These are phyloP conservation scores for Lophius piscatorius DNA, from an alignment of 2,113 vertebrate species.

Conservation along the genomic window DNA sequence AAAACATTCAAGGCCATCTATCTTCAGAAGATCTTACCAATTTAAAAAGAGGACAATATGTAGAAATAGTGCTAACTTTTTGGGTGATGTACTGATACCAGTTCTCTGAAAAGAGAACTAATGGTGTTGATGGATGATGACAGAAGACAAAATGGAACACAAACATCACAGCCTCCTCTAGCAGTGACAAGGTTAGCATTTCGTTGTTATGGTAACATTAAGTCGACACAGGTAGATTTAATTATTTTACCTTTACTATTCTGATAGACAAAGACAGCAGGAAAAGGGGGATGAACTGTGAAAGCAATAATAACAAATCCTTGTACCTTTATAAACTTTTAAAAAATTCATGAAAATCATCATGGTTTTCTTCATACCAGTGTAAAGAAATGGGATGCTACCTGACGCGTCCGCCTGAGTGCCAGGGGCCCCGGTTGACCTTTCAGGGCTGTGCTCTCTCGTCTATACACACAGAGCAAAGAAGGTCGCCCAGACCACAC, in stretches of 20 bases:
- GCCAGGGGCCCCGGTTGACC: slow-evolving; percentile 79
- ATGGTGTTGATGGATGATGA: slow-evolving; percentile 33
- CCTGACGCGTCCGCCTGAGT: slow-evolving; percentile 77
- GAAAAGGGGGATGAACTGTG: slow-evolving; percentile 41
- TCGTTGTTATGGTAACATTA: slow-evolving; percentile 59
- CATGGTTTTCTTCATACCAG: slow-evolving; percentile 79
- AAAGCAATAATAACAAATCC: slow-evolving; percentile 53
- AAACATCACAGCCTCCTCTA: slow-evolving; percentile 16
- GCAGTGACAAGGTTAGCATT: slow-evolving; percentile 91
- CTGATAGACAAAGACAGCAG: slow-evolving; percentile 28
- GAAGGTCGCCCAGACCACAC: slow-evolving; percentile 76
- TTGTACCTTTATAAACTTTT: slow-evolving; percentile 53
- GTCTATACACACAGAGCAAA: slow-evolving; percentile 82
- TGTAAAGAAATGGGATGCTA: slow-evolving; percentile 84
- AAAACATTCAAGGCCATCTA: neutral
- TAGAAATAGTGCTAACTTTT: no score
- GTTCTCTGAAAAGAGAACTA: slow-evolving; percentile 11
- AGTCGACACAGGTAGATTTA: slow-evolving; percentile 38
- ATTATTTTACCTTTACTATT: slow-evolving; percentile 60
- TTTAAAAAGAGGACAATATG: neutral
- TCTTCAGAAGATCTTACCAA: neutral
- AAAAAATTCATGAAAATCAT: slow-evolving; percentile 66
- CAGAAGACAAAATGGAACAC: slow-evolving; percentile 41
- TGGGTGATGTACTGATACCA: neutral
- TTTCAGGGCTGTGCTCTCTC: slow-evolving; percentile 80